Evolutionary conservation across 2,888 invertebrate genomes (phyloP).

Genomic region (Chesias legatella): DNA sequence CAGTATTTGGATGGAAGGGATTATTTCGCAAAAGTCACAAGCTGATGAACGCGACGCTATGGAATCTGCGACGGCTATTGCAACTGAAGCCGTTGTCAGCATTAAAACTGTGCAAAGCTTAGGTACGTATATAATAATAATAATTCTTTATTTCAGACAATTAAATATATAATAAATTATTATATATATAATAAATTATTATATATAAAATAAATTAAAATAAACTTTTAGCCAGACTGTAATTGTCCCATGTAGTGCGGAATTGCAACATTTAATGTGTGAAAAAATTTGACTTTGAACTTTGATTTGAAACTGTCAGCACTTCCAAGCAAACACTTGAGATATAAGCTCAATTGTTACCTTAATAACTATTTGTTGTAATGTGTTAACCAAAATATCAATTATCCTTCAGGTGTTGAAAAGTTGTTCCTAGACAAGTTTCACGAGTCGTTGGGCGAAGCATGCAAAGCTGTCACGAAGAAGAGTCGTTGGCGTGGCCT

Average conservation of each 20-base stretch:
- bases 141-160: no score
- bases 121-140: slow-evolving; percentile 50
- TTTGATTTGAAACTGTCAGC: no score
- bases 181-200: no score
- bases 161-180: no score
- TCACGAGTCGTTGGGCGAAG: slow-evolving; percentile 65
- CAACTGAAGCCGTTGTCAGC: slow-evolving; percentile 84
- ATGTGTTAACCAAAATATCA: background rate
- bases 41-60: slow-evolving; percentile 81
- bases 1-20: slow-evolving; percentile 82
- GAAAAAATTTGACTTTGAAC: no score
- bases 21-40: slow-evolving; percentile 80
- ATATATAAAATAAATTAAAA: no score
- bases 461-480: slow-evolving; percentile 75
- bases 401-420: slow-evolving; percentile 64
- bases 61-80: slow-evolving; percentile 82
- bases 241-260: no score
- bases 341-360: no score
- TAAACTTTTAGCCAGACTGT: no score
- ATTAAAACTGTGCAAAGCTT: slow-evolving; percentile 84
- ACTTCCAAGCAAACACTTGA: no score
- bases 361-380: no score
- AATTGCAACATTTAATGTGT: no score
- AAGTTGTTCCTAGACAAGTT: slow-evolving; percentile 79
- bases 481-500: slow-evolving; percentile 84